Conservation (phyloP, 2,113 vertebrate species). For the Callorhinus ursinus region DNA sequence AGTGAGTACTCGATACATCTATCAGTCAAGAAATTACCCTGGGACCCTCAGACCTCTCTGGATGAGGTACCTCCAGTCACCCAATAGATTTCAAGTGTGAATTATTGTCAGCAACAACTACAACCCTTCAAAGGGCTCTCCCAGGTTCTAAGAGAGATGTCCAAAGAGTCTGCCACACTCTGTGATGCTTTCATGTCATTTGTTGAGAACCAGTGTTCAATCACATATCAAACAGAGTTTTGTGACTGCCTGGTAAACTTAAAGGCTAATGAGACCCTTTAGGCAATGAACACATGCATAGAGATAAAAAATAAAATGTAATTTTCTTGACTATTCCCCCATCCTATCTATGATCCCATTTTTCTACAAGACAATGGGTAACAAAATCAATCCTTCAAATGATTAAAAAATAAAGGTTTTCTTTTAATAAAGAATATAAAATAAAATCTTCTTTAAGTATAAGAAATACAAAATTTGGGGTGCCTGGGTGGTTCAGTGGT, state of each 20-base stretch:
- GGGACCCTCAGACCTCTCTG: background rate
- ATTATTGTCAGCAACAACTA: background rate
- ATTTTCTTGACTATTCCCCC: constrained; percentile 24
- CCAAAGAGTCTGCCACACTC: background rate
- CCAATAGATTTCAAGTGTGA: background rate
- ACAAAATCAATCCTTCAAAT: background rate
- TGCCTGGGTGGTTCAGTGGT: no score
- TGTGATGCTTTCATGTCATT: background rate
- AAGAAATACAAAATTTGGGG: constrained; percentile 15
- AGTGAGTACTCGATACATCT: background rate
- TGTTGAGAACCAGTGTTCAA: background rate
- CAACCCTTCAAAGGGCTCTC: background rate
- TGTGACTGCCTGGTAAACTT: background rate
- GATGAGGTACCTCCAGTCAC: background rate
- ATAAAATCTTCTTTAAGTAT: background rate
- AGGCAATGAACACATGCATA: background rate
- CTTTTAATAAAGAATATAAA: constrained; percentile 27
- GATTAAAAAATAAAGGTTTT: constrained; percentile 10
- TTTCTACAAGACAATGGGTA: background rate
- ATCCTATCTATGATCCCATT: background rate
- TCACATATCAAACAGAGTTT: background rate
- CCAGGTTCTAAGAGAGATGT: background rate
- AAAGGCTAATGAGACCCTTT: background rate
- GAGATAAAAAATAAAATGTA: background rate
- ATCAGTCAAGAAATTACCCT: background rate